Evolutionary conservation across 64 coral and sea anemone genomes (phyloP).

Genomic region (Actinia tenebrosa): DNA sequence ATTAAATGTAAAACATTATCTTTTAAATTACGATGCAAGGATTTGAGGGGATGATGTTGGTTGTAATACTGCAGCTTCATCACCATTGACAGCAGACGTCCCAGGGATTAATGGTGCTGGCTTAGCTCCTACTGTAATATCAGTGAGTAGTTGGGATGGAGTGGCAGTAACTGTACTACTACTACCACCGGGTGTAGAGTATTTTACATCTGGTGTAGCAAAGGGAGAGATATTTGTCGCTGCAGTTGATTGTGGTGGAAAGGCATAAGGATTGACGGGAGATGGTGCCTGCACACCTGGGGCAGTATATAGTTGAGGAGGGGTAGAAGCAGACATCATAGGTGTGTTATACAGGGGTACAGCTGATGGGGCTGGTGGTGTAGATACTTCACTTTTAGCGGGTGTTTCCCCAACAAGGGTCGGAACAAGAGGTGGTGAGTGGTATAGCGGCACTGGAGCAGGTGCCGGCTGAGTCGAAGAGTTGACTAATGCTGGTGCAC

Average conservation of each 20-base stretch:
- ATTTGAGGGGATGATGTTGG: slow-evolving; percentile 33
- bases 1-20: not conserved
- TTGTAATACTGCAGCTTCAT: slow-evolving; percentile 17
- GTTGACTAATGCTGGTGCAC: not conserved
- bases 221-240: too few relatives aligned
- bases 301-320: slow-evolving; percentile 23
- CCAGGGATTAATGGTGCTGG: slow-evolving; percentile 54
- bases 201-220: slow-evolving; percentile 7
- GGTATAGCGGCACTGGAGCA: slow-evolving; percentile 35
- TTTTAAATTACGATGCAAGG: not conserved
- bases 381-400: not conserved
- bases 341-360: slow-evolving; percentile 22
- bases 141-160: slow-evolving; percentile 63
- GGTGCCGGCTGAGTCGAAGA: not conserved
- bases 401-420: not conserved
- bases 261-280: not conserved
- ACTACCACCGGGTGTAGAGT: slow-evolving; percentile 2
- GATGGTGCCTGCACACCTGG: slow-evolving; percentile 26
- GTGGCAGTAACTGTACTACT: slow-evolving; percentile 67
- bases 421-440: slow-evolving; percentile 32
- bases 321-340: slow-evolving; percentile 9
- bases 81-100: not conserved
- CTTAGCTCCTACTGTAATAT: slow-evolving; percentile 89
- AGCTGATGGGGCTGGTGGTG: not conserved
- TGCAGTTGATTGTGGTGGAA: not conserved